A percentile compares a stretch with the other conserved stretches of the same genome.
These are phyloP conservation scores for Hycleus cichorii DNA, from an alignment of 1,140 invertebrate genomes.

Conservation along the genomic window DNA sequence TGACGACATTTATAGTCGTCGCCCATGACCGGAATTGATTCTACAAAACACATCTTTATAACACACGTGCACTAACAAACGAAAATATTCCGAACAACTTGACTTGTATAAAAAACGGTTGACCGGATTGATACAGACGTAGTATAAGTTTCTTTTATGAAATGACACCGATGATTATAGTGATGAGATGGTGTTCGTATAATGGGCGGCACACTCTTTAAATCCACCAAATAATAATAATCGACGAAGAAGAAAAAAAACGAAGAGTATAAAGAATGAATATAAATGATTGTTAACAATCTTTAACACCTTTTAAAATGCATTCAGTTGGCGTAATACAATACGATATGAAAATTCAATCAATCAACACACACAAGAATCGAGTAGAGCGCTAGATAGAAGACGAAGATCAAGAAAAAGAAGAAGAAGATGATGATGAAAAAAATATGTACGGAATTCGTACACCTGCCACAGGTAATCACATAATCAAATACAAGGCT, in stretches of 20 bases:
- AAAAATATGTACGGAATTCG: slow-evolving; percentile 11
- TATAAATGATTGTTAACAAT: slow-evolving; percentile 12
- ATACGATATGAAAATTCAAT: slow-evolving; percentile 12
- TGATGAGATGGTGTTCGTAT: too few species aligned
- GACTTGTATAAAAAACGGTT: too few species aligned
- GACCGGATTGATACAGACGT: too few species aligned
- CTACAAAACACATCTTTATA: slow-evolving; percentile 7
- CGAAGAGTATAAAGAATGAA: not conserved
- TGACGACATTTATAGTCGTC: slow-evolving; percentile 17
- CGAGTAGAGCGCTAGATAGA: not conserved
- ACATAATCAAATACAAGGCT: slow-evolving; percentile 33
- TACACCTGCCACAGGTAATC: slow-evolving; percentile 33
- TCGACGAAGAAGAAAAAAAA: too few species aligned
- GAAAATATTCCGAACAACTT: too few species aligned
- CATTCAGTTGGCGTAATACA: slow-evolving; percentile 3
- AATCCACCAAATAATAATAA: too few species aligned
- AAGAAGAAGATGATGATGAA: too few species aligned
- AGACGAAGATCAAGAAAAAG: not conserved
- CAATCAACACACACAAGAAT: slow-evolving; percentile 1
- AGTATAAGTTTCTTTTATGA: too few species aligned
- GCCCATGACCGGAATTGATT: slow-evolving; percentile 11
- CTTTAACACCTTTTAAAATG: slow-evolving; percentile 11
- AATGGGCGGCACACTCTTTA: too few species aligned
- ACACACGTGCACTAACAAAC: not conserved
- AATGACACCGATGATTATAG: too few species aligned